These are phyloP conservation scores for Stegostoma tigrinum DNA, from an alignment of 2,113 vertebrate genomes.

Conservation along the genomic window DNA sequence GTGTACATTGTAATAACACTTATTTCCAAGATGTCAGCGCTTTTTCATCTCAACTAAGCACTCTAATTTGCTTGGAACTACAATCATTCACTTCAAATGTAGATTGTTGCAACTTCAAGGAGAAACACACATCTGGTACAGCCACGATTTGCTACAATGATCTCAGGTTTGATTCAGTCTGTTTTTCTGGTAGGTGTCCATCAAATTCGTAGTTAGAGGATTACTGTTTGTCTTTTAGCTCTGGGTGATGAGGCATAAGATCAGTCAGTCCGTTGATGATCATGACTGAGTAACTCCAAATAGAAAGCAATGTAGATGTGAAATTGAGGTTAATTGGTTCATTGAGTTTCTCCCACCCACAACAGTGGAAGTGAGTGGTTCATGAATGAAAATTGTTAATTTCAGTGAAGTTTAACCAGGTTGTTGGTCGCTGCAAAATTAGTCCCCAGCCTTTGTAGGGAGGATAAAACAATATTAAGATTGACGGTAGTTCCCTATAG, in stretches of 20 bases:
- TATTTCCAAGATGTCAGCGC: not conserved
- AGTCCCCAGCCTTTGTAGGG: not conserved
- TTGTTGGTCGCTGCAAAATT: not conserved
- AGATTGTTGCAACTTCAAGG: not conserved
- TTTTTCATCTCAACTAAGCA: not conserved
- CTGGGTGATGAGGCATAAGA: not conserved
- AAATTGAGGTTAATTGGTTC: too few species aligned
- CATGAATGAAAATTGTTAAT: not conserved
- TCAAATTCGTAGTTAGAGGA: not conserved
- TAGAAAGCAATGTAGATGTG: not conserved
- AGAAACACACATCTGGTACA: not conserved
- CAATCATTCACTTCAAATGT: not conserved
- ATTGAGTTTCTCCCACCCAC: too few species aligned
- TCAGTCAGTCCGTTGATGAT: not conserved
- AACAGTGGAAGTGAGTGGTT: not conserved
- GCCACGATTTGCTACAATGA: not conserved
- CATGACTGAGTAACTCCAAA: not conserved
- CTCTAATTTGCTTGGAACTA: not conserved
- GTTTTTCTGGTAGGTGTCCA: not conserved
- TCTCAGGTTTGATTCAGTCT: not conserved
- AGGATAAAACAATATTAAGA: too few species aligned
- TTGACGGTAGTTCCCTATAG: too few species aligned
- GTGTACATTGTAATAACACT: not conserved
- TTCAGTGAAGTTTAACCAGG: too few species aligned
- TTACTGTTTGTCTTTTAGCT: not conserved